Evolutionary conservation across 1,140 invertebrate species (phyloP).

Genomic region (Parasteatoda tepidariorum): DNA sequence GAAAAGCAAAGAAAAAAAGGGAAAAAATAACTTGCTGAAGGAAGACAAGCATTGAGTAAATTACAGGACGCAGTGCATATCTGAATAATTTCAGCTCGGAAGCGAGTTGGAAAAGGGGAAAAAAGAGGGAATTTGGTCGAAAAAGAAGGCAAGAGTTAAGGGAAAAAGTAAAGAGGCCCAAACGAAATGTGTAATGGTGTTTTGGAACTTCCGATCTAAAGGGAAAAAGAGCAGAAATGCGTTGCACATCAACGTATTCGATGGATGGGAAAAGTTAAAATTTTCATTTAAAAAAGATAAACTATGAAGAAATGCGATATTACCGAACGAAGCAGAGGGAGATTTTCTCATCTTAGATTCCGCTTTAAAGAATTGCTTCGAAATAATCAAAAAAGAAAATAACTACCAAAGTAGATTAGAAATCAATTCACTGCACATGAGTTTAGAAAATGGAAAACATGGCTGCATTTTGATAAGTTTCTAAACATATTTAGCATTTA

Average conservation of each 20-base stretch:
- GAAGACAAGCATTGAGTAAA: conserved; percentile 28
- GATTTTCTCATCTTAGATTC: neutral
- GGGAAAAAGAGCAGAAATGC: neutral
- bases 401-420: neutral
- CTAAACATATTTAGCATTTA: no score
- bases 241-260: neutral
- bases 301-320: neutral
- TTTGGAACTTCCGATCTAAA: conserved; percentile 14
- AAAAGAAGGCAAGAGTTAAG: neutral
- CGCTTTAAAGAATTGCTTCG: neutral
- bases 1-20: neutral
- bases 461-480: neutral
- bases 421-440: neutral
- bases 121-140: neutral
- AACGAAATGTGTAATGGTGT: conserved; percentile 26
- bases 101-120: neutral
- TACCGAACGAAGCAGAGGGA: neutral
- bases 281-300: neutral
- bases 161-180: conserved; percentile 15
- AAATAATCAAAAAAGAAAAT: neutral
- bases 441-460: neutral
- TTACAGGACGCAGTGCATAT: conserved; percentile 20
- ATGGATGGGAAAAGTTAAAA: neutral
- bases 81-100: conserved; percentile 18
- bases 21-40: neutral